Evolutionary conservation across 1,140 invertebrate species (phyloP), one percentile per base, ranked within the genome.

Genomic region (Ylistrum balloti): DNA sequence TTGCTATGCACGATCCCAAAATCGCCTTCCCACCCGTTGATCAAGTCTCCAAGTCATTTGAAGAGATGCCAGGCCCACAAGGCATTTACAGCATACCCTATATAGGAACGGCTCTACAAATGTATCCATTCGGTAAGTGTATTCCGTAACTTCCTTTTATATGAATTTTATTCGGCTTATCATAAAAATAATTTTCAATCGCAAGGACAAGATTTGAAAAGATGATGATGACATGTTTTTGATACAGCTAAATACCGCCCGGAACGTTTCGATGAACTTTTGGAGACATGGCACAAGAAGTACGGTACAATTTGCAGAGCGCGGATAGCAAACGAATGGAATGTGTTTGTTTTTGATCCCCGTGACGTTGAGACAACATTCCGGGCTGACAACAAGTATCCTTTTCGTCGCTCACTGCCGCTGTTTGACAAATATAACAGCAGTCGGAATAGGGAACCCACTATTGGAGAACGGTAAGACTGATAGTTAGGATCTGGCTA

Each of bases 111-210:
- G 90, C 90, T 33, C 22, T 91, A 15, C 86, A 85, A 17, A 87
- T 89, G 28, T 41, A 89, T 28, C 90, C 90, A 38, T 91, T 91
- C 38, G 89, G 90, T 91, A 85, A 74, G 90, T 88, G 35, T 13
- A 9, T 45, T 45, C 9, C 20, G 9, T 45, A 45, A 45, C 41
- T 15, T 45, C 17, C 41, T 45, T 9, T 45, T 9, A 45, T 45
- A 45, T 45, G 1, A 17, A 7, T 38, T 5, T 38, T 13, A 38
- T n/a, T n/a, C n/a, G n/a, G n/a, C n/a, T n/a, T n/a, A n/a, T n/a
- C n/a, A n/a, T n/a, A n/a, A n/a, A n/a, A n/a, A n/a, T n/a, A n/a
- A n/a, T n/a, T n/a, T n/a, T n/a, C n/a, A n/a, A n/a, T n/a, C n/a
- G n/a, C n/a, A n/a, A n/a, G n/a, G n/a, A n/a, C n/a, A n/a, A n/a